phyloP scores from a whole-genome alignment of 2,888 invertebrate genomes.

The Resseliella maxima region DNA sequence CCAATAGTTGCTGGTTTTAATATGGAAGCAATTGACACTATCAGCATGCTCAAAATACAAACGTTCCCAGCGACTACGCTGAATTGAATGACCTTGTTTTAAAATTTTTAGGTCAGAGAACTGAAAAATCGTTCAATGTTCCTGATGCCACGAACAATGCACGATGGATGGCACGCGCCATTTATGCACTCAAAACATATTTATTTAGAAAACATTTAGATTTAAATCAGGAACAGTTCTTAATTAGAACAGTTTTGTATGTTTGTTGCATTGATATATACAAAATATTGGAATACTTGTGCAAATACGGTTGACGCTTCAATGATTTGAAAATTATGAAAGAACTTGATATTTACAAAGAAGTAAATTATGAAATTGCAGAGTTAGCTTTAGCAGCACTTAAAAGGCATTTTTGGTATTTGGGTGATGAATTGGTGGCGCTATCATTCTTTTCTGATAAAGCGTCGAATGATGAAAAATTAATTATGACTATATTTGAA shows the following conservation, averaged over 20 bases:
- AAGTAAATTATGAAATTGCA: not conserved
- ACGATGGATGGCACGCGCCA: not conserved
- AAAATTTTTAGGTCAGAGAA: not conserved
- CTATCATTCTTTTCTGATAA: constrained; percentile 7
- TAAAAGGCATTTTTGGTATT: constrained; percentile 36
- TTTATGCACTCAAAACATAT: constrained; percentile 1
- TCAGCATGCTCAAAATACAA: too few species aligned
- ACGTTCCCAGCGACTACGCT: not conserved
- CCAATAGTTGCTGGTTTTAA: too few species aligned
- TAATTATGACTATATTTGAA: not conserved
- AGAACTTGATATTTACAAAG: too few species aligned
- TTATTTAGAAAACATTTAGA: not conserved
- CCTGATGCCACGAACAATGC: constrained; percentile 12
- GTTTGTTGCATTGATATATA: not conserved
- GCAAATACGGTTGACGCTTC: not conserved
- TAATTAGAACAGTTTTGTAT: not conserved
- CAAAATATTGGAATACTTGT: not conserved
- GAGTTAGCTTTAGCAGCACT: not conserved
- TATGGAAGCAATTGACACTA: too few species aligned
- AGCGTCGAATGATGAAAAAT: not conserved
- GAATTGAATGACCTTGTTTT: not conserved
- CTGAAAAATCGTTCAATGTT: not conserved
- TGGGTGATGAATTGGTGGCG: not conserved
- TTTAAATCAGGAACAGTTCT: not conserved
- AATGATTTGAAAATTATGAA: constrained; percentile 46